Conservation (phyloP, 2,797 vertebrate genomes). For the Helicolenus hilgendorfi region DNA sequence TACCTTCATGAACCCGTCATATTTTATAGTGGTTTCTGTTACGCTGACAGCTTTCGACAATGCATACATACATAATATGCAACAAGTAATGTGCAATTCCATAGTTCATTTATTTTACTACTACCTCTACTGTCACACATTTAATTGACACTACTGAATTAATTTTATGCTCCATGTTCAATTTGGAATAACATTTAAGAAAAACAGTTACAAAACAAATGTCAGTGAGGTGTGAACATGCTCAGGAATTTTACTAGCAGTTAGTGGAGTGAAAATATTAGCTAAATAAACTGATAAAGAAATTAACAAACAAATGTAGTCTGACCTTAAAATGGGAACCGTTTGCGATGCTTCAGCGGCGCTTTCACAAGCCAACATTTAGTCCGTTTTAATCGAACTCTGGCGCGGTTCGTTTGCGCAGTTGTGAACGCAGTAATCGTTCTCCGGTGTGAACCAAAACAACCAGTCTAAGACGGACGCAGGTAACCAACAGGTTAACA, state of each 20-base stretch:
- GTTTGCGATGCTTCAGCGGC: background rate
- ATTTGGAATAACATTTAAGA: background rate
- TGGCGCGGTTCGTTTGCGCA: too few species aligned
- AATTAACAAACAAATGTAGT: background rate
- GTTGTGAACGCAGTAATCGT: too few species aligned
- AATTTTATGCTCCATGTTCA: background rate
- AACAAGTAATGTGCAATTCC: background rate
- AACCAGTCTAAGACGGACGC: accelerated
- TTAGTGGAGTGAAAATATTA: background rate
- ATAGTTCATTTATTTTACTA: background rate
- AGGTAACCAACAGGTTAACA: too few species aligned
- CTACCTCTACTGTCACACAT: background rate
- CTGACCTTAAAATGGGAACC: background rate
- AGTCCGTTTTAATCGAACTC: too few species aligned
- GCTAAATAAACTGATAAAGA: background rate
- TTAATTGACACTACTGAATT: background rate
- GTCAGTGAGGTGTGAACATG: background rate
- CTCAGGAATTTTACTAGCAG: background rate
- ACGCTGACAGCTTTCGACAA: background rate
- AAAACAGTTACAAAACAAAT: background rate
- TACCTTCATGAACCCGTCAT: background rate
- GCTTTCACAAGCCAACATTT: too few species aligned
- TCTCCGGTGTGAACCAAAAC: too few species aligned
- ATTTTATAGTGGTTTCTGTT: background rate
- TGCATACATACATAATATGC: background rate